These are phyloP conservation scores for Trachymyrmex septentrionalis DNA, from an alignment of 1,140 invertebrate genomes.

Conservation along the genomic window DNA sequence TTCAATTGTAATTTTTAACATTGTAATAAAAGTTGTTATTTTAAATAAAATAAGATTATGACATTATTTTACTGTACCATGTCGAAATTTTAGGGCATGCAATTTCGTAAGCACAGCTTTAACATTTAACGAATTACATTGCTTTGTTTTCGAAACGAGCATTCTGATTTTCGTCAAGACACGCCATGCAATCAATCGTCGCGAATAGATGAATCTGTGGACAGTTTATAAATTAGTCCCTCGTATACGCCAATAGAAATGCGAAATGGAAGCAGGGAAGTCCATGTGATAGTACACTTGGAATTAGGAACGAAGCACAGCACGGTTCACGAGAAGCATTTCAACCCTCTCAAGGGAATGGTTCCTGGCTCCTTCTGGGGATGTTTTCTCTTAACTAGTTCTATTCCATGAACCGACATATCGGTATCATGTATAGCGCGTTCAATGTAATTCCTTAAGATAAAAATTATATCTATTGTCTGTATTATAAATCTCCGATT, in stretches of 20 bases:
- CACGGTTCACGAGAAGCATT: constrained; percentile 68
- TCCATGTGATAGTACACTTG: constrained; percentile 72
- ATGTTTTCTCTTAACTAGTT: constrained; percentile 67
- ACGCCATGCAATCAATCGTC: constrained; percentile 59
- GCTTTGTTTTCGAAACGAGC: constrained; percentile 15
- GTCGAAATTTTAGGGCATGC: neutral
- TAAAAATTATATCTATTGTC: constrained; percentile 68
- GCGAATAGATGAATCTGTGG: constrained; percentile 66
- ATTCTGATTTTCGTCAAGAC: constrained; percentile 67
- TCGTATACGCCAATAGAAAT: constrained; percentile 70
- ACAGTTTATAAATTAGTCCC: constrained; percentile 72
- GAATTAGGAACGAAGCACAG: constrained; percentile 66
- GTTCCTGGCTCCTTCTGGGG: constrained; percentile 68
- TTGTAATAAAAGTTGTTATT: neutral
- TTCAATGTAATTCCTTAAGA: constrained; percentile 68
- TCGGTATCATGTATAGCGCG: constrained; percentile 29
- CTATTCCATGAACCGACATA: constrained; percentile 48
- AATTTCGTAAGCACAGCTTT: neutral
- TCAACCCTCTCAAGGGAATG: constrained; percentile 73
- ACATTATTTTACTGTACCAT: neutral
- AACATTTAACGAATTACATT: constrained; percentile 6
- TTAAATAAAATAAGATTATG: neutral
- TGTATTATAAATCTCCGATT: constrained; percentile 24
- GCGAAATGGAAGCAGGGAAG: constrained; percentile 67
- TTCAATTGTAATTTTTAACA: neutral